Conservation (phyloP, 37 sponge, comb jelly and placozoan genomes). For the Hexactinellida sp. region DNA sequence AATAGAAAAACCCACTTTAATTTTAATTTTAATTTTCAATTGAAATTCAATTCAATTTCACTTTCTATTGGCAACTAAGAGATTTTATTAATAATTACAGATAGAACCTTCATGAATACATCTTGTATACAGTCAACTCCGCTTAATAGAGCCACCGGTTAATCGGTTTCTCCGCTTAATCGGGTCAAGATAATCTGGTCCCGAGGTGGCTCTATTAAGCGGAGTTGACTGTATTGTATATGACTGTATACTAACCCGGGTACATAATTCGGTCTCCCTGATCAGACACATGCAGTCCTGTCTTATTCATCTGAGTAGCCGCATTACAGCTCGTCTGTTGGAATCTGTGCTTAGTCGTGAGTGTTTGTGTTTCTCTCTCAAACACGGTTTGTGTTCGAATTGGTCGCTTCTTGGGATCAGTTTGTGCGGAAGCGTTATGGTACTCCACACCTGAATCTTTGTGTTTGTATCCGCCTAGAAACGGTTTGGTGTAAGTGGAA, state of each 20-base stretch:
- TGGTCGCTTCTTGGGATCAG: constrained; percentile 26
- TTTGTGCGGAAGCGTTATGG: constrained; percentile 61
- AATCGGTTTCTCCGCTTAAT: too few relatives aligned
- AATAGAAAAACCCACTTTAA: too few relatives aligned
- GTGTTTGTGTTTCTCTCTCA: constrained; percentile 78
- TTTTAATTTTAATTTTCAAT: too few relatives aligned
- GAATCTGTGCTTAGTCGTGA: constrained; percentile 32
- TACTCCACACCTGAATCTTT: constrained; percentile 51
- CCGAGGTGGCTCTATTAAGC: too few relatives aligned
- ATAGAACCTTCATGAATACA: too few relatives aligned
- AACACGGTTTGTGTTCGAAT: neutral
- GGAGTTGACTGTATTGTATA: too few relatives aligned
- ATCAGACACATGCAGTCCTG: neutral
- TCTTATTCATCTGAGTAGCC: constrained; percentile 72
- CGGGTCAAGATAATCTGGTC: too few relatives aligned
- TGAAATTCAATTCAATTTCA: too few relatives aligned
- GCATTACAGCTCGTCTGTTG: constrained; percentile 71
- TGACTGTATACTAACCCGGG: neutral
- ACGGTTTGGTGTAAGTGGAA: constrained; percentile 30
- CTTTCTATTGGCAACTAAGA: too few relatives aligned
- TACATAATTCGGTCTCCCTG: neutral
- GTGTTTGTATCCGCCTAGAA: constrained; percentile 68
- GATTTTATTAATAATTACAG: too few relatives aligned
- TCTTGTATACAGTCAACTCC: too few relatives aligned
- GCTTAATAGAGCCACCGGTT: too few relatives aligned